Evolutionary conservation across 1,140 invertebrate genomes (phyloP), one percentile per base, ranked within the genome.

Genomic region (Lasioglossum baleicum): DNA sequence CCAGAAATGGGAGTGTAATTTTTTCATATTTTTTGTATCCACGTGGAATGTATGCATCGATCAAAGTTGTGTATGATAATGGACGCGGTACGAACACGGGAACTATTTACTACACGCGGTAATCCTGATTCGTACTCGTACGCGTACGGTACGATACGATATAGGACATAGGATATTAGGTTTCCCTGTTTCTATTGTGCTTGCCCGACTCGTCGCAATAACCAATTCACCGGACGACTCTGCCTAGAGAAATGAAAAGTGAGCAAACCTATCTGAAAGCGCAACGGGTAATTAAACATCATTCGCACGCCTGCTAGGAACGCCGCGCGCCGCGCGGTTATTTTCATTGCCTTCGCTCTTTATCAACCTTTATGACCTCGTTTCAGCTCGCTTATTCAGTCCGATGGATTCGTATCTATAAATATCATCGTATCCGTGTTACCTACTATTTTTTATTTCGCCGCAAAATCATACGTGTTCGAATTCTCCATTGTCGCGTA

Each of bases 241-340:
- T 35, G 35, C 35, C 31, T 4, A 65, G 42, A 61, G 3, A 40
- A 60, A 56, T 7, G 40, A 63, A 63, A 75, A 75, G 64, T 51
- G 67, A 75, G 61, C 44, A 75, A 83, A 67, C 56, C 44, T 42
- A 44, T 42, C 22, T 60, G 72, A 60, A 76, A 68, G 72, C 15
- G 53, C 83, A 69, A 72, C 82, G 66, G 75, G 80, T 84, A 84
- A 84, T 84, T 84, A 84, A 84, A 84, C 58, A 77, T 72, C 82
- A 84, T 61, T 71, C 61, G 76, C 82, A 84, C 48, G 68, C 35
- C 53, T 51, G 17, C 70, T 58, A 35, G 56, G 15, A 22, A 5
- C 35, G 5, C 35, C 2, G 3, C 2, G 35, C 35, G 35, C 5
- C 31, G 31, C 48, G 26, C 31, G 13, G 42, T 31, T 60, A 58